Conservation (phyloP, 2,888 invertebrate species). For the Ctenicera cuprea region DNA sequence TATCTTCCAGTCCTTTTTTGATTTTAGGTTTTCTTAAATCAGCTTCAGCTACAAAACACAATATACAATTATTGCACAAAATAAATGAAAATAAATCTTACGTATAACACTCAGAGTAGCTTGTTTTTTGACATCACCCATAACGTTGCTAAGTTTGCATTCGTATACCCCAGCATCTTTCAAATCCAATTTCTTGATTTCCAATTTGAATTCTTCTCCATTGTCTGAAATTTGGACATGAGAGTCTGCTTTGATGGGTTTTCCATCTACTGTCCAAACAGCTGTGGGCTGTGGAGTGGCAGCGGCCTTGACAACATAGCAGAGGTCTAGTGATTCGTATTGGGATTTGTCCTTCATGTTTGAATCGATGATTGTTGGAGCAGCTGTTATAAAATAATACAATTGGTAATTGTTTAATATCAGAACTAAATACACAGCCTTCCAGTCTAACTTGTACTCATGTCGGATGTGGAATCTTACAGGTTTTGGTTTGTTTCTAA, state of each 20-base stretch:
- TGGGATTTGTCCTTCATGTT: conserved; percentile 84
- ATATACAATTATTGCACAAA: conserved; percentile 11
- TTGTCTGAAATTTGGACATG: conserved; percentile 77
- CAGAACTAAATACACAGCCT: background rate
- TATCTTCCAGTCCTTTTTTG: conserved; percentile 78
- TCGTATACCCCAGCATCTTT: conserved; percentile 89
- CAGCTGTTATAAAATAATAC: conserved; percentile 73
- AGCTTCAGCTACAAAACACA: conserved; percentile 77
- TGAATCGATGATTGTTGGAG: conserved; percentile 83
- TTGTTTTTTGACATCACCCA: conserved; percentile 85
- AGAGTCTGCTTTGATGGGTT: conserved; percentile 80
- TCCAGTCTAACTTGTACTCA: conserved; percentile 41
- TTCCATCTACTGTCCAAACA: conserved; percentile 86
- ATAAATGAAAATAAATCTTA: conserved; percentile 72
- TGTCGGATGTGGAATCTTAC: too few relatives aligned
- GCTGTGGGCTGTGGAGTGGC: conserved; percentile 87
- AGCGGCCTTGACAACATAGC: conserved; percentile 85
- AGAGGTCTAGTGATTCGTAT: conserved; percentile 88
- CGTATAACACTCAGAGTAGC: conserved; percentile 85
- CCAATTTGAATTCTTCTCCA: conserved; percentile 84
- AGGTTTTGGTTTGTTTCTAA: too few relatives aligned
- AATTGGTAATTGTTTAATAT: background rate
- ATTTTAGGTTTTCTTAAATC: conserved; percentile 88
- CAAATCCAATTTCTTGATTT: conserved; percentile 81
- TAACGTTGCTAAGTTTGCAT: conserved; percentile 87